Percentiles rank a stretch among this genome's conserved stretches.
phyloP scores from a whole-genome alignment of 2,797 vertebrate genomes.

The Hephaestus fuliginosus region DNA sequence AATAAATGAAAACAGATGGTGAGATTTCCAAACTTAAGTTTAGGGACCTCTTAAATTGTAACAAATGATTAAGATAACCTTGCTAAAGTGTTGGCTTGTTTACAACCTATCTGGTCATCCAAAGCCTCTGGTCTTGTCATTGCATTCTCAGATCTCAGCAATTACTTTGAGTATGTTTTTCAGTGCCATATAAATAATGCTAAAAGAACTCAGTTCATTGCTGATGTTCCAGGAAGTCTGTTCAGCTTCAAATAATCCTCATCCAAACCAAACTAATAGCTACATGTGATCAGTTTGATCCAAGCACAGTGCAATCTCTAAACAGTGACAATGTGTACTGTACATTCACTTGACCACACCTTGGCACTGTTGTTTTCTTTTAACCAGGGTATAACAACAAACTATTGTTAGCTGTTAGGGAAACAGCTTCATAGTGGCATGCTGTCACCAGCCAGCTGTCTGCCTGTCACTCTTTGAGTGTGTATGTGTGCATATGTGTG shows the following conservation, averaged over 20 bases:
- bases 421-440: constrained; percentile 65
- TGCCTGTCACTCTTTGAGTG: constrained; percentile 63
- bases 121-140: no score
- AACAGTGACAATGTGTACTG: background rate
- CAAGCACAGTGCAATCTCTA: background rate
- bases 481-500: constrained; percentile 42
- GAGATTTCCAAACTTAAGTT: background rate
- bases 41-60: no score
- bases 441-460: constrained; percentile 75
- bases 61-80: no score
- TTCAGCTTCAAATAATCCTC: constrained; percentile 7
- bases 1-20: no score
- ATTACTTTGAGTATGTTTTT: background rate
- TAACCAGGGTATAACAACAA: constrained; percentile 43
- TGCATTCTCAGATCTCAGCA: no score
- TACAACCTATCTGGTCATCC: no score
- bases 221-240: background rate
- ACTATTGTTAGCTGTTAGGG: constrained; percentile 67
- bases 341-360: constrained; percentile 21
- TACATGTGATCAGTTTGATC: constrained; percentile 7
- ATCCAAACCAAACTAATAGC: background rate
- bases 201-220: background rate
- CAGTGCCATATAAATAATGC: background rate
- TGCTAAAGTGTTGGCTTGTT: background rate
- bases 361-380: constrained; percentile 40